Evolutionary conservation across 2,797 vertebrate species (phyloP).

Genomic region (Enteromius fasciolatus): DNA sequence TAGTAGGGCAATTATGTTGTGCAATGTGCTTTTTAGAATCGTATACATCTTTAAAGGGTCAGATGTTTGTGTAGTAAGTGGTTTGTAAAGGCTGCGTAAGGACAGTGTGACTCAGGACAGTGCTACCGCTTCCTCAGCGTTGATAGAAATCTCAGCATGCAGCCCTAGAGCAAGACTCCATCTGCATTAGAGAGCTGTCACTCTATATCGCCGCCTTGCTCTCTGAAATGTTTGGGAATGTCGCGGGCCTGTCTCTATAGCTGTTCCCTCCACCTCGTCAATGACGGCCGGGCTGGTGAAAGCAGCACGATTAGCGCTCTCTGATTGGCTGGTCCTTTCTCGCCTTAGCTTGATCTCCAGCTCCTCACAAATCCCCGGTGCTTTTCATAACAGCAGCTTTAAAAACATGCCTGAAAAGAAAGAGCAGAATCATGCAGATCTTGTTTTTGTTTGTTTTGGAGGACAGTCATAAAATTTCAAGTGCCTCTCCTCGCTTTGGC

Average conservation of each 20-base stretch:
- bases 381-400: slow-evolving; percentile 18
- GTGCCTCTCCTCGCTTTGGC: slow-evolving; percentile 20
- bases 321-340: slow-evolving; percentile 23
- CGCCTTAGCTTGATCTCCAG: background rate
- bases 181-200: slow-evolving; percentile 73
- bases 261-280: slow-evolving; percentile 61
- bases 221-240: slow-evolving; percentile 66
- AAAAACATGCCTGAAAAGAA: slow-evolving; percentile 8
- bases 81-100: slow-evolving; percentile 53
- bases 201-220: slow-evolving; percentile 65
- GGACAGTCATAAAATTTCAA: slow-evolving; percentile 13
- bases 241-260: slow-evolving; percentile 61
- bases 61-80: background rate
- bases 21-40: background rate
- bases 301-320: slow-evolving; percentile 45
- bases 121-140: slow-evolving; percentile 55
- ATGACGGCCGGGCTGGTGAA: slow-evolving; percentile 48
- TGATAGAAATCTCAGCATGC: slow-evolving; percentile 66
- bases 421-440: slow-evolving; percentile 12
- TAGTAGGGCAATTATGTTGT: background rate
- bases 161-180: slow-evolving; percentile 68
- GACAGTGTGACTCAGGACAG: slow-evolving; percentile 24
- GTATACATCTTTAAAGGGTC: background rate
- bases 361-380: slow-evolving; percentile 3
- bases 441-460: slow-evolving; percentile 29